Percentiles rank a stretch among this genome's conserved stretches.
phyloP scores from a whole-genome alignment of 2,797 vertebrate genomes.

The Galaxias olidus region DNA sequence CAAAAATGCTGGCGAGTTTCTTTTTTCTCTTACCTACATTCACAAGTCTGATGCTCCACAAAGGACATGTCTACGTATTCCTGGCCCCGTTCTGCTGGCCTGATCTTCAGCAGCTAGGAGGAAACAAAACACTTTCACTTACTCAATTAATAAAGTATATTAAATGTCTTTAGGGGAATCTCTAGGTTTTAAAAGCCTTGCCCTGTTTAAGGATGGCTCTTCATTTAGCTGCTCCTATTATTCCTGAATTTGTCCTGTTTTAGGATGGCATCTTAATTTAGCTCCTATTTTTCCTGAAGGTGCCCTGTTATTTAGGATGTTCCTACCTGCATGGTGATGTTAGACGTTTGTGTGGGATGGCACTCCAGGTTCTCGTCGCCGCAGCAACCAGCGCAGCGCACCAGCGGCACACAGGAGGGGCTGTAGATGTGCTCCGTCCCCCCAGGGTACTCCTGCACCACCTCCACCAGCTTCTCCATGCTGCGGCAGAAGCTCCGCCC shows the following conservation, averaged over 20 bases:
- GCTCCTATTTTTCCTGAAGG: too few species aligned
- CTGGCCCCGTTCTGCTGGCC: slow-evolving; percentile 74
- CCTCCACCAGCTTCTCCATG: slow-evolving; percentile 89
- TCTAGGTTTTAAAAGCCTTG: too few species aligned
- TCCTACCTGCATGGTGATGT: slow-evolving; percentile 91
- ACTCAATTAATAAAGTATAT: too few species aligned
- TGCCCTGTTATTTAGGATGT: too few species aligned
- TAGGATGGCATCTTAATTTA: too few species aligned
- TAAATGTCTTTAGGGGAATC: too few species aligned
- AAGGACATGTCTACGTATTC: slow-evolving; percentile 90
- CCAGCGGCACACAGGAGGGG: slow-evolving; percentile 88
- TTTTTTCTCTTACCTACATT: slow-evolving; percentile 88
- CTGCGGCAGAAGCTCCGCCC: slow-evolving; percentile 91
- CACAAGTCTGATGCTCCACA: slow-evolving; percentile 88
- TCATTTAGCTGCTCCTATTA: too few species aligned
- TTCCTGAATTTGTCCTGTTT: too few species aligned
- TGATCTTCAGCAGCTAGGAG: slow-evolving; percentile 87
- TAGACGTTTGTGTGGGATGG: slow-evolving; percentile 78
- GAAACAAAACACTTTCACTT: slow-evolving; percentile 22
- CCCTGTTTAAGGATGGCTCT: too few species aligned
- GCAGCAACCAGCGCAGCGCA: slow-evolving; percentile 91
- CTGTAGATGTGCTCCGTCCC: slow-evolving; percentile 92
- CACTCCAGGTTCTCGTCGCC: slow-evolving; percentile 90
- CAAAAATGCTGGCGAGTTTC: slow-evolving; percentile 37
- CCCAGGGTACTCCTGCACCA: slow-evolving; percentile 85